Base-by-base conservation (phyloP, 2,113 vertebrate genomes). In the Ctenodactylus gundi region DNA sequence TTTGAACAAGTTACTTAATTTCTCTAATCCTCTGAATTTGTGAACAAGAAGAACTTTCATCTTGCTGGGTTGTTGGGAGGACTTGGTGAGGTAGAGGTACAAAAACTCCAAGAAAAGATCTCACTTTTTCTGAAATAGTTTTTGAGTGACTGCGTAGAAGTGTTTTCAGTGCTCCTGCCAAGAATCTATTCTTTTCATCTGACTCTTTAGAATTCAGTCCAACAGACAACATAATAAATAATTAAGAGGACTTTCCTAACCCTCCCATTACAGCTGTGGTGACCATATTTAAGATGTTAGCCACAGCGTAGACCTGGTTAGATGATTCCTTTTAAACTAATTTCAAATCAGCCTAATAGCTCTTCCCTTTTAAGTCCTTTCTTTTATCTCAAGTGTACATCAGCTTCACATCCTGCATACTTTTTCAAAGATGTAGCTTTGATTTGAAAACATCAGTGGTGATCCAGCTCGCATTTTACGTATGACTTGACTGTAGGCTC, bases 261-360 rank as follows among this genome's bases (percentile, higher is more conserved):
- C 36, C 64, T 88, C 10, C 34, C 44, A 13, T 88, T 70, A 51
- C 14, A 29, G 91, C 39, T 41, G 11, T 72, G 49, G 72, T 29
- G 64, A 73, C 85, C 95, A 46, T 90, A 73, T 94, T 90, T 85
- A 92, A 95, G 60, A 62, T 49, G n/a, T 85, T 76, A 88, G 41
- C 75, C 62, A 55, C 2, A 11, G 72, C 25, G 25, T 6, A 44
- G 80, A 86, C 29, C 39, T 90, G 84, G 57, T 67, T 76, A 58
- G 68, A 34, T 14, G 73, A 76, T 72, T 91, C 80, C 62, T 91
- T 94, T 94, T 46, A 68, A 91, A 96, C 39, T 34, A 31, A 39
- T 75, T 91, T 94, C 76, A 58, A 53, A 76, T 68, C 75, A 46
- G 70, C 29, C 49, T 39, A 46, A 86, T 14, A 46, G 49, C 57